These are phyloP conservation scores for Abrostola tripartita DNA, from an alignment of 2,888 invertebrate species.

Conservation along the genomic window DNA sequence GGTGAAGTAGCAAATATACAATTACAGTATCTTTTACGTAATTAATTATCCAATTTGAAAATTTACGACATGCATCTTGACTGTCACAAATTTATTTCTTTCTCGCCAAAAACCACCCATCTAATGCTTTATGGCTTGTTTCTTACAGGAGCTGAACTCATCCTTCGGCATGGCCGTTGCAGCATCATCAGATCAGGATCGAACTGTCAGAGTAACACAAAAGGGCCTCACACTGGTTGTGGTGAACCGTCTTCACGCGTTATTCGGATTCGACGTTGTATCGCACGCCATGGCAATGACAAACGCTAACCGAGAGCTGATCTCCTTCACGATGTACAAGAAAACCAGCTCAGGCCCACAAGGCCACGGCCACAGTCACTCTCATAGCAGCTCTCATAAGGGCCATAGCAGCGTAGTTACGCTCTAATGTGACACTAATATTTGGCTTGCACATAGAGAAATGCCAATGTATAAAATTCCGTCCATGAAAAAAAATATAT, in stretches of 20 bases:
- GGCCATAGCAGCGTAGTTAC: slow-evolving; percentile 72
- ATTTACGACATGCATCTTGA: too few relatives aligned
- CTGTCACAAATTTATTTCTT: too few relatives aligned
- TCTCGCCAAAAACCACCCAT: too few relatives aligned
- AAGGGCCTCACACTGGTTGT: slow-evolving; percentile 82
- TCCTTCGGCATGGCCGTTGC: slow-evolving; percentile 77
- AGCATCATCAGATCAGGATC: slow-evolving; percentile 71
- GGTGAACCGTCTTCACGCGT: slow-evolving; percentile 82
- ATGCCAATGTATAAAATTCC: slow-evolving; percentile 31
- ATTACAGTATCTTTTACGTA: too few relatives aligned
- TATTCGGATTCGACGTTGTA: slow-evolving; percentile 85
- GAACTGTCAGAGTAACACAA: slow-evolving; percentile 79
- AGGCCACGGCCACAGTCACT: slow-evolving; percentile 36
- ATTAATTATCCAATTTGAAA: too few relatives aligned
- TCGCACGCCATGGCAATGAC: slow-evolving; percentile 87
- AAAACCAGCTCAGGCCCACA: slow-evolving; percentile 73
- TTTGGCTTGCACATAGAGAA: slow-evolving; percentile 25
- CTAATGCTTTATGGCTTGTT: slow-evolving; percentile 6
- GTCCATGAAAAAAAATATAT: slow-evolving; percentile 28
- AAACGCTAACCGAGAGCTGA: slow-evolving; percentile 82
- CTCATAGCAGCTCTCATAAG: slow-evolving; percentile 60
- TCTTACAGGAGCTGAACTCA: slow-evolving; percentile 79
- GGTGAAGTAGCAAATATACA: too few relatives aligned
- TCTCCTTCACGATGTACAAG: slow-evolving; percentile 86
- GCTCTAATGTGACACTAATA: slow-evolving; percentile 61